Base-by-base conservation (phyloP, 2,113 vertebrate species). In the Caretta caretta region DNA sequence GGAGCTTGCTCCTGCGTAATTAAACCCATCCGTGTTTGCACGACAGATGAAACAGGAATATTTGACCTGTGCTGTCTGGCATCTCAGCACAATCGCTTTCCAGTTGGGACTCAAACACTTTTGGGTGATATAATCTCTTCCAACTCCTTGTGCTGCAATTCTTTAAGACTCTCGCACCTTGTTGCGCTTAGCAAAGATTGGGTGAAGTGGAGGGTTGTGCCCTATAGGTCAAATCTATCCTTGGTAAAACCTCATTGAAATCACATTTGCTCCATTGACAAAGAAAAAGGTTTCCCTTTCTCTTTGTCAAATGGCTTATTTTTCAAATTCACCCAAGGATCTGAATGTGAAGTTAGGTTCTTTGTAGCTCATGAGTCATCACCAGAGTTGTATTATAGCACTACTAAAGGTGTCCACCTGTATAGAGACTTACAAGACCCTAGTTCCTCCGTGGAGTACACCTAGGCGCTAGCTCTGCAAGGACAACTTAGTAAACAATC, bases 21-120 rank as follows among this genome's bases (percentile, higher is more conserved):
- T 91, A 93, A 90, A 92, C 53, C 82, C 86, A 54, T 3, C 72
- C 75, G n/a, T 87, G 91, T 86, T 95, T 81, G 79, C 79, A 31
- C 56, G 57, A 25, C 11, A 81, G 48, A n/a, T 50, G 46, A 87
- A 92, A 11, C 38, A 50, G 78, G 42, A 91, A 27, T 22, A 24
- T 14, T 87, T 92, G 51, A 13, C 76, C 20, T 88, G 1, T 19
- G 95, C 46, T 2, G 2, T 29, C 27, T 11, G 79, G 27, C 65
- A 72, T 72, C 65, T 72, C 65, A 72, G 10, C 49, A 5, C 19
- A 24, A 83, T 48, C 54, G 3, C 82, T 79, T 31, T 50, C 80
- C 49, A 38, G 72, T 69, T 79, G 75, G 19, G 94, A 96, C 22
- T 75, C 11, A 72, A n/a, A 72, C 65, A 1, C 9, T 27, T 54